Evolutionary conservation across 2,113 vertebrate genomes (phyloP), one percentile per base, ranked within the genome.

Genomic region (Prietella phreatophila): DNA sequence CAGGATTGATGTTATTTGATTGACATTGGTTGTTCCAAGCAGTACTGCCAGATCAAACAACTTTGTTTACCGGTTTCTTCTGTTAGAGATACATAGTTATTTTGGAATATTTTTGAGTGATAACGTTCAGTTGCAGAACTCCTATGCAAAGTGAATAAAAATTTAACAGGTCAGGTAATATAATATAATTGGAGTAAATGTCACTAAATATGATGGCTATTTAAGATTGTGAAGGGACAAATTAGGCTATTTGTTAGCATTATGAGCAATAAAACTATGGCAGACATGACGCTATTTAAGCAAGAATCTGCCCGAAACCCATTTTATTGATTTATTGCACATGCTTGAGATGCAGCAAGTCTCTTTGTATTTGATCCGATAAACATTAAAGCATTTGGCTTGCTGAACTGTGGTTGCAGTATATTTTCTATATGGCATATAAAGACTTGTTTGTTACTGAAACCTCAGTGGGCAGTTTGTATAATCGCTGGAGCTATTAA

Each of bases 401-500:
- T 86, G 85, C 33, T 69, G 47, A 86, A 63, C 55, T 75, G 39
- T 39, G 67, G 33, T 33, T 85, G 53, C 67, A 58, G 75, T 75
- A n/a, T n/a, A 75, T 85, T 85, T 75, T 75, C 50, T 85, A n/a
- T 58, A 58, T 17, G 36, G 84, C 36, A 27, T 15, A 76, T 73
- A 85, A 85, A 75, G 84, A 60, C 69, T n/a, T 73, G 4, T 85
- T 60, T 85, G 84, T 76, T 50, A 76, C n/a, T 5, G 69, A 60
- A 75, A 85, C 69, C 84, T 76, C 50, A 22, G 85, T 58, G 47
- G 53, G 78, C 60, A 82, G 50, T 55, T 82, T 71, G 85, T 87
- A 69, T 82, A 67, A 82, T 87, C 78, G 53, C 78, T 78, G 39
- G 56, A 81, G 78, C 85, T 36, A 67, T 86, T 82, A n/a, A 75